These are phyloP conservation scores for Mylabris phalerata DNA, from an alignment of 1,140 invertebrate species.

Conservation along the genomic window DNA sequence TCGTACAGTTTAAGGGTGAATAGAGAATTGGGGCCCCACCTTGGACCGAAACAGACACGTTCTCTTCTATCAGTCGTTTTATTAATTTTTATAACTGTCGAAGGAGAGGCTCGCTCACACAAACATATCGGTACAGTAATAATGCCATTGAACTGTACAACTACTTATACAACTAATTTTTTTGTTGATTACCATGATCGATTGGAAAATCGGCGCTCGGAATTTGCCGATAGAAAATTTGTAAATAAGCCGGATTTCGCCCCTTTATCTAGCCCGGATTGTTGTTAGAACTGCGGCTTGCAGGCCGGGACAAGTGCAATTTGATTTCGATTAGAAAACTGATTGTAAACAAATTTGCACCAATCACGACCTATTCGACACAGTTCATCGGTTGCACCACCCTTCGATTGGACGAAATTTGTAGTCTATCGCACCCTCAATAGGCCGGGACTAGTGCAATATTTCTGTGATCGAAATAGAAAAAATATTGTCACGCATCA, in stretches of 20 bases:
- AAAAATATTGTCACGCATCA: slow-evolving; percentile 42
- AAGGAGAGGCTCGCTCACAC: background rate
- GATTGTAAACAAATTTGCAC: slow-evolving; percentile 36
- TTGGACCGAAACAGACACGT: no score
- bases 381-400: slow-evolving; percentile 3
- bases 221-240: no score
- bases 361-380: slow-evolving; percentile 37
- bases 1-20: no score
- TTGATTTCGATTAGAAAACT: slow-evolving; percentile 20
- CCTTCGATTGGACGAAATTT: background rate
- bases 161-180: no score
- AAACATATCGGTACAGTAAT: no score
- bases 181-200: no score
- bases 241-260: no score
- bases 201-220: no score
- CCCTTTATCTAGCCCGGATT: no score
- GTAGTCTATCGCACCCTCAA: slow-evolving; percentile 22
- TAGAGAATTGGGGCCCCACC: no score
- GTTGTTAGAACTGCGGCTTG: slow-evolving; percentile 13
- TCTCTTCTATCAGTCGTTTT: slow-evolving; percentile 5
- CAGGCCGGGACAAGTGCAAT: slow-evolving; percentile 43
- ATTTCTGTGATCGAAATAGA: slow-evolving; percentile 28
- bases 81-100: slow-evolving; percentile 26
- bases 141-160: slow-evolving; percentile 15
- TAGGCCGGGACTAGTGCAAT: slow-evolving; percentile 44